Base-by-base conservation (phyloP, 2,888 invertebrate species). In the Euzophera pinguis region DNA sequence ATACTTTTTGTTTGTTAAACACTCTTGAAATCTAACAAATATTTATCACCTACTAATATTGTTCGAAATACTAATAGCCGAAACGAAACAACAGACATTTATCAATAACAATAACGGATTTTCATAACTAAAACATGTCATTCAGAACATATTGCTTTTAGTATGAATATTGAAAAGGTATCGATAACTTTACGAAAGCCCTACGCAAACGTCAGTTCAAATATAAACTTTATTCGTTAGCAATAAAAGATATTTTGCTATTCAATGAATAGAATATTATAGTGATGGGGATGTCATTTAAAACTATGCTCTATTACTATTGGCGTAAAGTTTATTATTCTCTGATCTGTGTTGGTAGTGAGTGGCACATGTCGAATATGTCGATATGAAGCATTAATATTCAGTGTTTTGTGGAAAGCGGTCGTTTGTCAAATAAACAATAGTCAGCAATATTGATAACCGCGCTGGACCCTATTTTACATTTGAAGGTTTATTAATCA, bases 381-480 rank as follows among this genome's bases (percentile, higher is more conserved):
- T 29, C 43, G 43, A 43, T 43, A 43, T 41, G 12, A 8, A 13
- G 38, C 48, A 49, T 49, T 49, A 49, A 49, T 49, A 49, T 49
- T 49, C 48, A 49, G 48, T 38, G 48, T 49, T 49, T 49, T 49
- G 48, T 10, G 48, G 48, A 12, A 27, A 38, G 27, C 37, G 22
- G 48, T 38, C 27, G 48, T 49, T 49, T 49, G 48, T 49, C 48
- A 49, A 13, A 38, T n/a, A 27, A 49, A 49, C 48, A 37, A n/a
- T n/a, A n/a, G n/a, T n/a, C n/a, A n/a, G n/a, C n/a, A n/a, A n/a
- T n/a, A n/a, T n/a, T n/a, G n/a, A n/a, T n/a, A n/a, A n/a, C n/a
- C 27, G 16, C n/a, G 38, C 27, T 9, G 43, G 43, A n/a, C 13
- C 13, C 3, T 7, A 32, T n/a, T n/a, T n/a, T n/a, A n/a, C n/a